phyloP scores from a whole-genome alignment of 2,888 invertebrate genomes.

The Shargacucullia verbasci region DNA sequence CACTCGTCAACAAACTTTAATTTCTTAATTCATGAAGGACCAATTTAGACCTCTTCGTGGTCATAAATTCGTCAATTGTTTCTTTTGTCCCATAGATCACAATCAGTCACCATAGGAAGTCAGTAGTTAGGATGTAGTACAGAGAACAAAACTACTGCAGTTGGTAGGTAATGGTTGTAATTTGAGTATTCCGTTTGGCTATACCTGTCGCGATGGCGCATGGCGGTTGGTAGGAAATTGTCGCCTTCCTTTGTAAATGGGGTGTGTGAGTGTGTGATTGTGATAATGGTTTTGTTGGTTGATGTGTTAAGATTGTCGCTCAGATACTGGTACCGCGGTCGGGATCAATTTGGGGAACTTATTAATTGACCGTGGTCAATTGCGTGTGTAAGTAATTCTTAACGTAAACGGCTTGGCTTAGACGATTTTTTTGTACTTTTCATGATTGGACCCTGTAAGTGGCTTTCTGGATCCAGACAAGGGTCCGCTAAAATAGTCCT shows the following conservation, averaged over 20 bases:
- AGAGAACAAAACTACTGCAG: conserved; percentile 3
- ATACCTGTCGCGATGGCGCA: conserved; percentile 20
- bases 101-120: conserved; percentile 36
- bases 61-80: conserved; percentile 46
- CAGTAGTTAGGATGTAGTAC: conserved; percentile 23
- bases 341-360: no score
- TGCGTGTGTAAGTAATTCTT: no score
- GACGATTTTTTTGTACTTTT: no score
- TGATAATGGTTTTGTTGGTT: conserved; percentile 5
- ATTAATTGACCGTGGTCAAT: no score
- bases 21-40: no score
- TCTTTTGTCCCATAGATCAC: conserved; percentile 20
- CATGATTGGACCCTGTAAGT: no score
- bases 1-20: no score
- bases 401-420: no score
- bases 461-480: no score
- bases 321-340: no score
- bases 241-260: conserved; percentile 53
- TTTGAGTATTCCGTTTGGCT: conserved; percentile 47
- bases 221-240: conserved; percentile 48
- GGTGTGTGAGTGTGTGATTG: conserved; percentile 10
- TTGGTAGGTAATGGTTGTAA: conserved; percentile 36
- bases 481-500: no score
- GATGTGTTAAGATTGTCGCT: background rate
- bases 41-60: conserved; percentile 3